These are phyloP conservation scores for Drosophila merina DNA, from an alignment of 2,888 invertebrate genomes.

Conservation along the genomic window DNA sequence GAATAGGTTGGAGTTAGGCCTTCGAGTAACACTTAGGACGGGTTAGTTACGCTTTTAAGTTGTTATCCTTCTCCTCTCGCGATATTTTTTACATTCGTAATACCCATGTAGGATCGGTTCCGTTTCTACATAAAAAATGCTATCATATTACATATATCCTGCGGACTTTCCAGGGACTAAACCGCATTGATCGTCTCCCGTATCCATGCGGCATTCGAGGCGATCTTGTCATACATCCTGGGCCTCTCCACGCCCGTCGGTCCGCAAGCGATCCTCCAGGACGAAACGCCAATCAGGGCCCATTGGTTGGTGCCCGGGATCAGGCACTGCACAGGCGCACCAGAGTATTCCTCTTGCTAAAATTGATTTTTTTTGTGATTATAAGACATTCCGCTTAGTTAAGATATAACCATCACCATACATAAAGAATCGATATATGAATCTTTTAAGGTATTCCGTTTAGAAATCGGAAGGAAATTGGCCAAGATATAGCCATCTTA, in stretches of 20 bases:
- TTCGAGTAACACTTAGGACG: conserved; percentile 43
- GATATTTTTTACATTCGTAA: conserved; percentile 29
- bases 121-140: conserved; percentile 37
- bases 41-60: conserved; percentile 58
- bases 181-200: conserved; percentile 88
- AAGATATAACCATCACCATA: not conserved
- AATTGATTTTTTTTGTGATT: not conserved
- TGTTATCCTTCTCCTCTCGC: conserved; percentile 13
- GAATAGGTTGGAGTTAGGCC: conserved; percentile 38
- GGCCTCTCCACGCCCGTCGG: conserved; percentile 91
- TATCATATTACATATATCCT: not conserved
- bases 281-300: conserved; percentile 92
- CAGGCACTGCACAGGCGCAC: conserved; percentile 93
- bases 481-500: too few relatives aligned
- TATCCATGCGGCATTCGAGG: conserved; percentile 94
- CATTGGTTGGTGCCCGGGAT: conserved; percentile 89
- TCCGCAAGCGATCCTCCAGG: conserved; percentile 94
- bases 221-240: conserved; percentile 92
- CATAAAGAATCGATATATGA: not conserved
- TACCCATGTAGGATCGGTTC: conserved; percentile 26
- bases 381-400: too few relatives aligned
- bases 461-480: too few relatives aligned
- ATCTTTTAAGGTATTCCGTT: not conserved
- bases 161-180: conserved; percentile 44
- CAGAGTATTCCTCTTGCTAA: conserved; percentile 94